phyloP scores from a whole-genome alignment of 2,113 vertebrate species.

The Tauraco erythrolophus region DNA sequence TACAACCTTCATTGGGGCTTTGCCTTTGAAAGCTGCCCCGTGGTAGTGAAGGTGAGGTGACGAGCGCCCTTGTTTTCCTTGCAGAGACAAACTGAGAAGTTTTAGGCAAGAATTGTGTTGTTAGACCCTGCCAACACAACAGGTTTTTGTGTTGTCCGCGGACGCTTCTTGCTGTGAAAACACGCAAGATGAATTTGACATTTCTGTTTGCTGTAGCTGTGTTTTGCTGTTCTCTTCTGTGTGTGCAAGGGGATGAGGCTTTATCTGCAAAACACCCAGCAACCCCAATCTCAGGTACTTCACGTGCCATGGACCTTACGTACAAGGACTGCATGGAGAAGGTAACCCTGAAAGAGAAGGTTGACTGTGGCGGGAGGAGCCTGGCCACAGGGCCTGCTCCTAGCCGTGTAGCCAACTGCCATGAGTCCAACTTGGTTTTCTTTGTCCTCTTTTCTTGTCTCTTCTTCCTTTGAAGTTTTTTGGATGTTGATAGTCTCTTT shows the following conservation, averaged over 20 bases:
- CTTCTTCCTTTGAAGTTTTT: background rate
- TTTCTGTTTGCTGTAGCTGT: background rate
- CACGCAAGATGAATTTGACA: background rate
- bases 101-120: background rate
- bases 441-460: fast-evolving
- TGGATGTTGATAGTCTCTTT: background rate
- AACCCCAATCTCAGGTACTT: background rate
- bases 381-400: background rate
- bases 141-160: background rate
- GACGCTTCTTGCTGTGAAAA: background rate
- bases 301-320: fast-evolving
- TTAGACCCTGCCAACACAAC: background rate
- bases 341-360: background rate
- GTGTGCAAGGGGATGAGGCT: background rate
- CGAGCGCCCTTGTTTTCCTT: background rate
- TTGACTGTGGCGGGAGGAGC: background rate
- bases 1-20: background rate
- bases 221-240: background rate
- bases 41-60: background rate
- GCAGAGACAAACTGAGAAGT: background rate
- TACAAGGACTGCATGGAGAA: background rate
- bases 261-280: background rate
- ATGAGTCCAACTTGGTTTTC: fast-evolving
- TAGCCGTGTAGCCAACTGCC: fast-evolving
- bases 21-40: background rate